Evolutionary conservation across 2,113 vertebrate genomes (phyloP).

Genomic region (Acrocephalus arundinaceus): DNA sequence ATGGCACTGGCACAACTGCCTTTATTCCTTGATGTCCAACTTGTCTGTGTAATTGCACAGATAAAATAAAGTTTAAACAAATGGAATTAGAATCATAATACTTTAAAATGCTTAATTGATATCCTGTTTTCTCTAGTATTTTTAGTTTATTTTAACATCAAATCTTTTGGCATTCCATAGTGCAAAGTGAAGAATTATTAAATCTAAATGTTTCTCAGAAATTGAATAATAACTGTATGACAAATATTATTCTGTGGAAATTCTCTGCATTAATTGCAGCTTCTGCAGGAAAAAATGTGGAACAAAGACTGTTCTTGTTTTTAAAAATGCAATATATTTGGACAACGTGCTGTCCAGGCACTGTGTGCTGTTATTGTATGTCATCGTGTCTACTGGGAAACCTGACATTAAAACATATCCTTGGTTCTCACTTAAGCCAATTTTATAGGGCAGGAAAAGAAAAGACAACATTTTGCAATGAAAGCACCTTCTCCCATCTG

Average conservation of each 20-base stretch:
- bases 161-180: constrained; percentile 45
- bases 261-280: background rate
- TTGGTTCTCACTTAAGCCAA: constrained; percentile 86
- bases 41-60: background rate
- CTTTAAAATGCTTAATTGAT: constrained; percentile 69
- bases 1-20: background rate
- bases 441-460: constrained; percentile 83
- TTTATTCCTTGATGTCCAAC: background rate
- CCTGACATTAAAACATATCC: constrained; percentile 82
- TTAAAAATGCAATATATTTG: constrained; percentile 46
- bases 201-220: background rate
- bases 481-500: constrained; percentile 95
- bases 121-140: constrained; percentile 51
- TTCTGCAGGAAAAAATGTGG: constrained; percentile 25
- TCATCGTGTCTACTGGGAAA: constrained; percentile 76
- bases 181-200: background rate
- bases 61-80: constrained; percentile 34
- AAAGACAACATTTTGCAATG: constrained; percentile 87
- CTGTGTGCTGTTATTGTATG: constrained; percentile 66
- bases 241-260: constrained; percentile 11
- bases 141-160: constrained; percentile 66
- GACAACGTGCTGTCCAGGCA: constrained; percentile 38
- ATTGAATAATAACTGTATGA: background rate
- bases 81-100: constrained; percentile 35
- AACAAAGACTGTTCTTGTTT: constrained; percentile 59